Evolutionary conservation across 2,113 vertebrate species (phyloP), one percentile per base, ranked within the genome.

Genomic region (Heterotis niloticus): DNA sequence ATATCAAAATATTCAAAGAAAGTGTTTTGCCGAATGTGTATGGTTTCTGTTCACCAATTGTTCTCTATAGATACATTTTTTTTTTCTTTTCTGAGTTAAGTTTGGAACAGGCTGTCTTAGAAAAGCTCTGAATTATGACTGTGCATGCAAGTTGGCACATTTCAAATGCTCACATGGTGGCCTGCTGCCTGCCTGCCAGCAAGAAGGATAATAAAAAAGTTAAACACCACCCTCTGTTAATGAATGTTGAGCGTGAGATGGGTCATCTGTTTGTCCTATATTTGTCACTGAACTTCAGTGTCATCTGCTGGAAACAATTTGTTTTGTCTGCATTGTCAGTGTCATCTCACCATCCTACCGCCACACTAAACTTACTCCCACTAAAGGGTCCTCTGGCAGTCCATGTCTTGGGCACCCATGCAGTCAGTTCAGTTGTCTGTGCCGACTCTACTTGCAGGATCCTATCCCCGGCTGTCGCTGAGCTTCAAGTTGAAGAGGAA

Each of bases 401-500:
- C 34, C 20, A 10, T 23, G 4, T 64, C 12, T 14, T 70, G 28
- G 64, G 28, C 59, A 29, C 24, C 64, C 64, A n/a, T 23, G 17
- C 64, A n/a, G 44, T 44, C 17, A 44, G 20, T n/a, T 17, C 34
- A 44, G n/a, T 73, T 54, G 29, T 66, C 12, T 66, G 29, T 7
- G 44, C 16, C 14, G 16, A 52, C 34, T 28, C 23, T 5, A 34
- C 54, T 29, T 60, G 13, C 85, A 98, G 96, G 96, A 91, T 95
- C 96, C 88, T 98, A 98, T 83, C 96, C 96, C 82, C 94, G 96
- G 79, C 91, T 98, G 85, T 98, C 96, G 68, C 94, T 98, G 86
- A 98, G 96, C 91, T 98, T 98, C 92, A 97, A 96, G 87, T 93
- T 98, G 79, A 98, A 97, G 91, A 96, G 96, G 86, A 98, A 98